Base-by-base conservation (phyloP, 2,797 vertebrate species). In the Orientallactaga sibirica region DNA sequence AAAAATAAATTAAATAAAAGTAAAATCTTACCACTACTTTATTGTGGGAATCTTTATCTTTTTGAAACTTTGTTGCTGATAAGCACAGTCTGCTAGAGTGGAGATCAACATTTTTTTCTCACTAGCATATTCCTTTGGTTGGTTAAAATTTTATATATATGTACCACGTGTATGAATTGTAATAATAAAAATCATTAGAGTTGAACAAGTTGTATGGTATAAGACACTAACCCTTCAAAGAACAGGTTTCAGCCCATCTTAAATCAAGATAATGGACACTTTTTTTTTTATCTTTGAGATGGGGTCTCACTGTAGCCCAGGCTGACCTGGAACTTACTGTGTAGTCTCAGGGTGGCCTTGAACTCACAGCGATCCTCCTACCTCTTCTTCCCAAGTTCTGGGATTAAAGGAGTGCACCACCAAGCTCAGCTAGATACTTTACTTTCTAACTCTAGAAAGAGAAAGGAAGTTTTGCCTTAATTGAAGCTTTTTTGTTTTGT, bases 61-160 rank as follows among this genome's bases (percentile, higher is more conserved):
- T 80, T 95, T 86, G 33, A 90, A 93, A 85, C 27, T 37, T 58
- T 88, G 25, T 85, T 29, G 14, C 14, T 15, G 68, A 0, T 85
- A 86, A 55, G 20, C 85, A 4, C 64, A 25, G 74, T 80, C 55
- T 91, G 19, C 22, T 87, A 18, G 7, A 86, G 1, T 70, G 43
- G 4, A 48, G 90, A 76, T 77, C n/a, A 10, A 1, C 9, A 15
- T 27, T 58, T 91, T 91, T 91, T 52, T 11, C 15, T 22, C 37
- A 52, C n/a, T 29, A 70, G 52, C 85, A 61, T 86, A 41, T 73
- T 48, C 48, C 48, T 88, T 70, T 80, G 24, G 81, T 70, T 80
- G 24, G 81, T 94, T 93, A 94, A 81, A 93, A 74, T 67, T 86
- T 88, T 86, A 61, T 20, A 7, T 87, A 7, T 87, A 52, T 25